phyloP scores from a whole-genome alignment of 2,113 vertebrate genomes.

The Atlantisia rogersi region DNA sequence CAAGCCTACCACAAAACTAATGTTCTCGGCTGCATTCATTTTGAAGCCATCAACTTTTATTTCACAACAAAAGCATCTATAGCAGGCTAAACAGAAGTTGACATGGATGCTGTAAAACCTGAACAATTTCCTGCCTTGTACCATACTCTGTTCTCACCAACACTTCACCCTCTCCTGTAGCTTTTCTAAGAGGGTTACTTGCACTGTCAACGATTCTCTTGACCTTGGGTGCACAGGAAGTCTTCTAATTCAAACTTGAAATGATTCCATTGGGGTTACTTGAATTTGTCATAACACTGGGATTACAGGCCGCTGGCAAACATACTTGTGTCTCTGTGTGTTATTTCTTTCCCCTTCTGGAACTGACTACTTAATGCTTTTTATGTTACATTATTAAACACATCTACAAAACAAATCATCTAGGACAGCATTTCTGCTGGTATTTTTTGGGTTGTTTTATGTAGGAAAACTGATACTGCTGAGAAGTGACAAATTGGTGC shows the following conservation, averaged over 20 bases:
- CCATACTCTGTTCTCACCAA: not conserved
- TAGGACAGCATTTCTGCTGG: not conserved
- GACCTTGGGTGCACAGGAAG: not conserved
- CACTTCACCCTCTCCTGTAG: not conserved
- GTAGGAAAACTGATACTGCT: not conserved
- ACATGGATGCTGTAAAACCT: not conserved
- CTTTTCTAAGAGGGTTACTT: not conserved
- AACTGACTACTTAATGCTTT: not conserved
- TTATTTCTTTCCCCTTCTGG: not conserved
- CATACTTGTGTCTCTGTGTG: not conserved
- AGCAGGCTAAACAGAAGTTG: not conserved
- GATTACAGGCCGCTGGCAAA: not conserved
- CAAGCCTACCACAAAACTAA: not conserved
- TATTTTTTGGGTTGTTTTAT: not conserved
- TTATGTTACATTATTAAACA: not conserved
- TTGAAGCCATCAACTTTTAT: not conserved
- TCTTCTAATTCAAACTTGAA: not conserved
- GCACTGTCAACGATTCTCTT: not conserved
- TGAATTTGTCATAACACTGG: not conserved
- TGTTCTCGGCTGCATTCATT: not conserved
- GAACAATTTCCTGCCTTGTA: not conserved
- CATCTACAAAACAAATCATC: not conserved
- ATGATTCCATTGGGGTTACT: not conserved
- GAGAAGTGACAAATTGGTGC: not conserved
- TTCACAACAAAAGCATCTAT: not conserved